Conservation (phyloP, 2,797 vertebrate genomes). For the Limnodromus scolopaceus region DNA sequence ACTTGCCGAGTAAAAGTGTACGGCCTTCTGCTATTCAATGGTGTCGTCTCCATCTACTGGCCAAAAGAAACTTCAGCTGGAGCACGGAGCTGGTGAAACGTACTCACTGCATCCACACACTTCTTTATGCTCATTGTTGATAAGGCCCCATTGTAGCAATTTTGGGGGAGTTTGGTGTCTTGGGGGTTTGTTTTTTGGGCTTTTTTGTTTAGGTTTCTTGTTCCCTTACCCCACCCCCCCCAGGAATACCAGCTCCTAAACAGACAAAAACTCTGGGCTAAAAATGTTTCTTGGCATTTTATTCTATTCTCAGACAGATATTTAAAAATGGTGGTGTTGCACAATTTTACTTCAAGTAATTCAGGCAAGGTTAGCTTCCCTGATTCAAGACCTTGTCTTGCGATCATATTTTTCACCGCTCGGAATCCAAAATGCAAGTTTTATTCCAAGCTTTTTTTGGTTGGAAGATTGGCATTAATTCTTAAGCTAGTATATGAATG, state of each 20-base stretch:
- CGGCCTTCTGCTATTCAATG: not conserved
- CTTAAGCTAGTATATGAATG: not conserved
- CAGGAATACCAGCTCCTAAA: not conserved
- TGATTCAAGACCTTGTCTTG: not conserved
- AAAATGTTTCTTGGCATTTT: not conserved
- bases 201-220: not conserved
- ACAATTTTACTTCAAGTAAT: not conserved
- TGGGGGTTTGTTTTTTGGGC: not conserved
- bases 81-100: not conserved
- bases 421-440: not conserved
- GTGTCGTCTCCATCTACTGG: constrained; percentile 55
- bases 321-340: not conserved
- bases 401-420: rapidly evolving
- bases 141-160: not conserved
- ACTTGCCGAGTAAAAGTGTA: rapidly evolving
- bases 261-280: not conserved
- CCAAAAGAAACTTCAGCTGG: not conserved
- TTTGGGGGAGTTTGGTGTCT: rapidly evolving
- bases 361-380: not conserved
- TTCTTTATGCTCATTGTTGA: not conserved
- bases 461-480: not conserved
- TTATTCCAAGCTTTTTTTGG: not conserved
- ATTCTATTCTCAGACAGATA: not conserved
- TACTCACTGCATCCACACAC: not conserved
- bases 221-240: too few relatives aligned